Evolutionary conservation across 2,797 vertebrate genomes (phyloP).

Genomic region (Pipistrellus nathusii): DNA sequence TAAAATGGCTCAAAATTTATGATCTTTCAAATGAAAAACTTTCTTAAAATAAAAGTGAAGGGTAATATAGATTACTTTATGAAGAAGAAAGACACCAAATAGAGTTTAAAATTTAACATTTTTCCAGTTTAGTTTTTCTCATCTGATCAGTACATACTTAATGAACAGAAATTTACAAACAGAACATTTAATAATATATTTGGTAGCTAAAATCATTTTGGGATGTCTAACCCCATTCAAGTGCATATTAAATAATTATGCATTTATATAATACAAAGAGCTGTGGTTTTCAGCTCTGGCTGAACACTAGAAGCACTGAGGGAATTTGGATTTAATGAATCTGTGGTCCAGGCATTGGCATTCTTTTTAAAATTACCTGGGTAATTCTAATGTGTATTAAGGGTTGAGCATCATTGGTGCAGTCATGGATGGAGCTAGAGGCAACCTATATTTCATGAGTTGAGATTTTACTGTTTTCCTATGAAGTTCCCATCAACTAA

Average conservation of each 20-base stretch:
- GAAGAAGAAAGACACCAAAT: neutral
- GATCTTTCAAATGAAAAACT: conserved; percentile 33
- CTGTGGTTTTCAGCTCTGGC: neutral
- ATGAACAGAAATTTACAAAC: conserved; percentile 11
- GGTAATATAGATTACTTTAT: neutral
- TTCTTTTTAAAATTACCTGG: neutral
- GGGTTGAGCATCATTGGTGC: neutral
- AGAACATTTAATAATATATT: neutral
- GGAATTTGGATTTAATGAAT: neutral
- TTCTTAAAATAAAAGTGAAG: conserved; percentile 7
- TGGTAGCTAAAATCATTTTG: neutral
- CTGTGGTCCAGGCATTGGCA: neutral
- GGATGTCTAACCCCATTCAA: neutral
- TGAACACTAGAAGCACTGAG: neutral
- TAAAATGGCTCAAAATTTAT: neutral
- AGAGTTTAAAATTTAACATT: neutral
- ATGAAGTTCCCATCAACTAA: neutral
- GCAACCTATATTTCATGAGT: neutral
- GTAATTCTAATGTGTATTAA: neutral
- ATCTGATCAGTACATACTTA: neutral
- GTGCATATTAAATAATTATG: neutral
- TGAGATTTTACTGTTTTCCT: neutral
- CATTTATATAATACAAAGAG: neutral
- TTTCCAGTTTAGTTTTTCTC: neutral
- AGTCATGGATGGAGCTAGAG: neutral